A percentile compares a stretch with the other conserved stretches of the same genome.
Conservation (phyloP, 2,797 vertebrate genomes). For the Chrosomus eos region DNA sequence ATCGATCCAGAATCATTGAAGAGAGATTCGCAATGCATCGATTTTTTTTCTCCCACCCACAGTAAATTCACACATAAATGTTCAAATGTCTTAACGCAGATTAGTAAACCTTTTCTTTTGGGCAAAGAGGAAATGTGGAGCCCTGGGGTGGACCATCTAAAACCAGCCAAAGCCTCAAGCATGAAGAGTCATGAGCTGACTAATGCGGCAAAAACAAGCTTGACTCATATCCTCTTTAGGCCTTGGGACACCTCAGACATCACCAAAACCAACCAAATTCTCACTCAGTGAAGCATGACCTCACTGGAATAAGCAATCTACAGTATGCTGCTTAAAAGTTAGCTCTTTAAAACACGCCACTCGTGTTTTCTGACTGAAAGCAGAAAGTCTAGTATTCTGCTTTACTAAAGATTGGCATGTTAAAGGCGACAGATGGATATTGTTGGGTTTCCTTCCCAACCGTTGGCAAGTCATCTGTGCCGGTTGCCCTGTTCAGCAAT, state of each 20-base stretch:
- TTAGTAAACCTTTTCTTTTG: slow-evolving; percentile 7
- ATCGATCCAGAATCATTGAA: too few relatives aligned
- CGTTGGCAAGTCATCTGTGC: slow-evolving; percentile 48
- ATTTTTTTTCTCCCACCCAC: too few relatives aligned
- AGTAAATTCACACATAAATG: background rate
- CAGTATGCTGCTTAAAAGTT: background rate
- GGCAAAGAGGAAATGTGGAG: background rate
- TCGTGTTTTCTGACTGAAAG: slow-evolving; percentile 3
- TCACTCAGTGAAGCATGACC: background rate
- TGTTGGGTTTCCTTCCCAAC: slow-evolving; percentile 43
- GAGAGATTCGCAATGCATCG: too few relatives aligned
- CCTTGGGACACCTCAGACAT: background rate
- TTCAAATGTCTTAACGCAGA: background rate
- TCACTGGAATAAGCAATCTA: background rate
- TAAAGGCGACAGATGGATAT: slow-evolving; percentile 48
- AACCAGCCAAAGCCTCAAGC: slow-evolving; percentile 1
- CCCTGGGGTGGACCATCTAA: background rate
- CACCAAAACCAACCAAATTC: slow-evolving; percentile 11
- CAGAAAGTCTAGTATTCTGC: slow-evolving; percentile 15
- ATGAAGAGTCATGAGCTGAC: slow-evolving; percentile 23
- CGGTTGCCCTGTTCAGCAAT: slow-evolving; percentile 34
- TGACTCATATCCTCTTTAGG: slow-evolving; percentile 35
- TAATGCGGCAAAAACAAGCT: slow-evolving; percentile 30
- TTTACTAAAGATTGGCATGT: slow-evolving; percentile 34
- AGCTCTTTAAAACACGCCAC: background rate